Base-by-base conservation (phyloP, 2,888 invertebrate species). In the Melangyna quadrimaculata region DNA sequence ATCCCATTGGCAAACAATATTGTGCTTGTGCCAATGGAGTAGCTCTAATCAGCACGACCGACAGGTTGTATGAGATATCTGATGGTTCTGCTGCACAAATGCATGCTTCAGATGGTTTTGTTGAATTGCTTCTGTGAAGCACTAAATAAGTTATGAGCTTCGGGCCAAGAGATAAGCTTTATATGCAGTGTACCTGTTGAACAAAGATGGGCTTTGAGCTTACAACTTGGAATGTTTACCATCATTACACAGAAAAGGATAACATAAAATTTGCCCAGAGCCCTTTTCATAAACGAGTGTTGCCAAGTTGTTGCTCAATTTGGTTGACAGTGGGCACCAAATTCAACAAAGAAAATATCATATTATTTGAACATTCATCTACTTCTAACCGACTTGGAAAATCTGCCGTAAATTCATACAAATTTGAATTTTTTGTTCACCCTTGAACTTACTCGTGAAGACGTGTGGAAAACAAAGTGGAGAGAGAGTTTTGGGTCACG, bases 1-100 rank as follows among this genome's bases (percentile, higher is more conserved):
- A 48, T 73, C 48, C 63, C 57, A 61, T 71, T 79, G 74, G 74
- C 27, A 69, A 69, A 70, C 69, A 73, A 63, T 70, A n/a, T n/a
- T n/a, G n/a, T n/a, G n/a, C n/a, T n/a, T 78, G 77, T 72, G 61
- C 67, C 61, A 74, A 45, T 73, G 12, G 57, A 19, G 2, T 12
- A 1, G n/a, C 65, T 40, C 43, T 79, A 71, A 79, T 65, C 71
- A 70, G 74, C 43, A 65, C 43, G 17, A 43, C 8, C 7, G 51
- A 59, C 74, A 75, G 71, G 75, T 75, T 72, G 55, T 51, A 43
- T 29, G 8, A 17, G 22, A n/a, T n/a, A n/a, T n/a, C n/a, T n/a
- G n/a, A n/a, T n/a, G n/a, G n/a, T n/a, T n/a, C n/a, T n/a, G n/a
- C n/a, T n/a, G n/a, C n/a, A n/a, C n/a, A n/a, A n/a, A n/a, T 53